These are phyloP conservation scores for Drosophila ogumai DNA, from an alignment of 1,140 invertebrate species.

Conservation along the genomic window DNA sequence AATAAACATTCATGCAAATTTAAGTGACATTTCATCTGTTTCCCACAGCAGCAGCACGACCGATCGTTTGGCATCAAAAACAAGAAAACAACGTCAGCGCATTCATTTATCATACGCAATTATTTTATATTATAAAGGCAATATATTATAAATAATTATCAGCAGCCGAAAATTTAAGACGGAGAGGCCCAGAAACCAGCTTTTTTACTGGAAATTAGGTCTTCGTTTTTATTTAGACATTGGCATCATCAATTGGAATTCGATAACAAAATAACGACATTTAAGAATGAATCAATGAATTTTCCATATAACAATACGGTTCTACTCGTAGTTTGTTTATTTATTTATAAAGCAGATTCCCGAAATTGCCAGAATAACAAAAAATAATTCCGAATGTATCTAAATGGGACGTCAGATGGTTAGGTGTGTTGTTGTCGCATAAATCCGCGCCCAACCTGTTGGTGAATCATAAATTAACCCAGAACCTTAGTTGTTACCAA, in stretches of 20 bases:
- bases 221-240: slow-evolving; percentile 79
- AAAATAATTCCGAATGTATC: slow-evolving; percentile 9
- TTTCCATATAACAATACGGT: slow-evolving; percentile 30
- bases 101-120: slow-evolving; percentile 48
- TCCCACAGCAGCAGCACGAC: slow-evolving; percentile 33
- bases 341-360: slow-evolving; percentile 35
- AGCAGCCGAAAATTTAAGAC: slow-evolving; percentile 29
- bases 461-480: slow-evolving; percentile 57
- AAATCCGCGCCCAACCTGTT: slow-evolving; percentile 55
- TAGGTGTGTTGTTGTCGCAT: slow-evolving; percentile 53
- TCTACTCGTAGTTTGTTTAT: slow-evolving; percentile 26
- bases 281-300: slow-evolving; percentile 58
- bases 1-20: slow-evolving; percentile 21
- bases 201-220: slow-evolving; percentile 69
- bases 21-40: slow-evolving; percentile 35
- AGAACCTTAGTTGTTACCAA: slow-evolving; percentile 42
- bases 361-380: slow-evolving; percentile 29
- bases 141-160: slow-evolving; percentile 47
- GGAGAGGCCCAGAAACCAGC: slow-evolving; percentile 53
- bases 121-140: slow-evolving; percentile 28
- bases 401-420: slow-evolving; percentile 25
- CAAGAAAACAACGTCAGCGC: slow-evolving; percentile 20
- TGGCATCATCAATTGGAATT: slow-evolving; percentile 66
- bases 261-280: slow-evolving; percentile 39
- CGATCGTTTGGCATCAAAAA: slow-evolving; percentile 19